Evolutionary conservation across 2,888 invertebrate species (phyloP), one percentile per base, ranked within the genome.

Genomic region (Abrostola tripartita): DNA sequence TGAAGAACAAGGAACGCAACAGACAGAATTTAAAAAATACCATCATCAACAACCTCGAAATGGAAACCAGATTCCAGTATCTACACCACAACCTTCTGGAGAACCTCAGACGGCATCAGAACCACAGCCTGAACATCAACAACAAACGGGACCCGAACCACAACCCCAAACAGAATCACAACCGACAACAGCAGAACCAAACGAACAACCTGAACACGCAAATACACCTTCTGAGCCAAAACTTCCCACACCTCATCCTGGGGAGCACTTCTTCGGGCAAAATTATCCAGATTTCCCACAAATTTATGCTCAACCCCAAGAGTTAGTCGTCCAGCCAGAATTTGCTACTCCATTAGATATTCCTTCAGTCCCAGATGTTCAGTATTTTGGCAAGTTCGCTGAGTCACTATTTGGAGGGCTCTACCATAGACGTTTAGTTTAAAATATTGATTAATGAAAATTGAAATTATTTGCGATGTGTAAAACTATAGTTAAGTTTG

Each of bases 361-460:
- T 2, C 88, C 91, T 5, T 77, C 88, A 0, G 88, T 85, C 63
- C 86, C 91, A 0, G 81, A 90, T 7, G 87, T 92, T 6, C 92
- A 92, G 62, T 92, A 90, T 66, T 91, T 88, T 60, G 92, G 92
- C 0, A 91, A 91, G 69, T 91, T 83, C 36, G 91, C 92, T 0
- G 85, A 88, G 8, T 81, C 86, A 0, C 78, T 92, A 47, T 90
- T 92, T 66, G 69, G 76, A 52, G 59, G 59, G 7, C 51, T n/a
- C n/a, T 51, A 41, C 6, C 40, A 52, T 49, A 63, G 35, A 56
- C 44, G 12, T 12, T 12, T 42, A 9, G 0, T 44, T 14, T 24
- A 4, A 44, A 14, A 44, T 8, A 24, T 14, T 14, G 14, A 47
- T 47, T 14, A 9, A 47, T 24, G 44, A 24, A 24, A 47, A 12